A percentile compares a stretch with the other conserved stretches of the same genome.
These are phyloP conservation scores for Microhierax caerulescens DNA, from an alignment of 2,797 vertebrate species.

Conservation along the genomic window DNA sequence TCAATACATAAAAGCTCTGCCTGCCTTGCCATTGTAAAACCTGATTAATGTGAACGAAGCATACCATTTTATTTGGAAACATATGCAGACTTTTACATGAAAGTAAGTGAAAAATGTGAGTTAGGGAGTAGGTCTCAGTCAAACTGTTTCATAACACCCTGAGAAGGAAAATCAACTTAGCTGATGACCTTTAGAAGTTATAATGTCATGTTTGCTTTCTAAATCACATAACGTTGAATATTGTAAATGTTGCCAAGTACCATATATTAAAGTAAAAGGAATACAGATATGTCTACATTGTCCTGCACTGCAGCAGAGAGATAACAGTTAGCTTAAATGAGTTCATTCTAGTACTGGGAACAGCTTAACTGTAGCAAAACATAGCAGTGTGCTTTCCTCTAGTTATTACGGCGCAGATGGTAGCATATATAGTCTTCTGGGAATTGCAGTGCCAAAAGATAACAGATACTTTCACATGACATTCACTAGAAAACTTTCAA, in stretches of 20 bases:
- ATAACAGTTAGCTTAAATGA: conserved; percentile 43
- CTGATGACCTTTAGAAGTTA: conserved; percentile 42
- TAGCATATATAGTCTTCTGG: conserved; percentile 6
- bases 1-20: not conserved
- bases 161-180: conserved; percentile 29
- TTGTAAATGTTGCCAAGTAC: conserved; percentile 24
- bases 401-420: conserved; percentile 19
- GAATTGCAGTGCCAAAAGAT: not conserved
- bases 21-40: not conserved
- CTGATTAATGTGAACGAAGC: not conserved
- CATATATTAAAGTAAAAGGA: conserved; percentile 36
- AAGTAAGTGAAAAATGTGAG: not conserved
- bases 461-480: conserved; percentile 34
- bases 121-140: not conserved
- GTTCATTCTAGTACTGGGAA: conserved; percentile 15
- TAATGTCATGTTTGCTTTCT: conserved; percentile 31
- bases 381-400: not conserved
- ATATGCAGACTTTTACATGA: not conserved
- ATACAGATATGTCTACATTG: conserved; percentile 21
- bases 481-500: conserved; percentile 24
- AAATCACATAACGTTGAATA: conserved; percentile 41
- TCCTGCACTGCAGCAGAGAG: conserved; percentile 30
- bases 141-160: conserved; percentile 19
- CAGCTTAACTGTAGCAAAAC: conserved; percentile 19
- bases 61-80: not conserved